These are phyloP conservation scores for Lutjanus campechanus DNA, from an alignment of 2,797 vertebrate genomes.

Conservation along the genomic window DNA sequence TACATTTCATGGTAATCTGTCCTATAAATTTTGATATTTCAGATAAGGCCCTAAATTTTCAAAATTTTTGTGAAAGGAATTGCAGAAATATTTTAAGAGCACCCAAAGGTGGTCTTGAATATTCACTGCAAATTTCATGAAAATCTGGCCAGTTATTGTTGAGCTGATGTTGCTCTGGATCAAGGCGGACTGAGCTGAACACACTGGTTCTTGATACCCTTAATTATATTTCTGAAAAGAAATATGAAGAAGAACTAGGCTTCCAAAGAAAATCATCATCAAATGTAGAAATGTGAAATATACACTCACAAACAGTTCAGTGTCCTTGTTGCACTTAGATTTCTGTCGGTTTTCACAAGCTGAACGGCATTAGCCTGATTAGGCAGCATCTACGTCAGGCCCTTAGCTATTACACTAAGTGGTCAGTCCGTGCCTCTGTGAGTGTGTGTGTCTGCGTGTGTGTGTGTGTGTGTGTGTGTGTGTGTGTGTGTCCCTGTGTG, in stretches of 20 bases:
- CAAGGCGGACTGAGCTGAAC: neutral
- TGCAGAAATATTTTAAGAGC: neutral
- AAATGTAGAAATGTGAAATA: constrained; percentile 29
- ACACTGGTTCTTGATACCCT: neutral
- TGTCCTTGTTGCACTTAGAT: constrained; percentile 24
- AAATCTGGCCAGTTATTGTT: constrained; percentile 4
- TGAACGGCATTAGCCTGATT: constrained; percentile 66
- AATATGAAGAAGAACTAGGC: neutral
- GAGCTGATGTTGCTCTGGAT: constrained; percentile 6
- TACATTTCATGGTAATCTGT: neutral
- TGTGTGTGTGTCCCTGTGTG: constrained; percentile 23
- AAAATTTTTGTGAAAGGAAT: neutral
- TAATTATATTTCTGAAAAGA: neutral
- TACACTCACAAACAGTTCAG: constrained; percentile 16
- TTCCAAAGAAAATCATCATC: constrained; percentile 16
- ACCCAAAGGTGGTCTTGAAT: neutral
- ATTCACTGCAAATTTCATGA: neutral
- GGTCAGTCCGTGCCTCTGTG: constrained; percentile 27
- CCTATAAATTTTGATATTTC: neutral
- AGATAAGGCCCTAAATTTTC: neutral
- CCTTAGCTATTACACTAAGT: constrained; percentile 71
- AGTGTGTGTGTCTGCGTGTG: constrained; percentile 39
- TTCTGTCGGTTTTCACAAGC: constrained; percentile 36
- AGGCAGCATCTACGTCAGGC: constrained; percentile 44
- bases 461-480: constrained; percentile 34